These are phyloP conservation scores for Rhipidura dahli DNA, from an alignment of 2,113 vertebrate species.

Conservation along the genomic window DNA sequence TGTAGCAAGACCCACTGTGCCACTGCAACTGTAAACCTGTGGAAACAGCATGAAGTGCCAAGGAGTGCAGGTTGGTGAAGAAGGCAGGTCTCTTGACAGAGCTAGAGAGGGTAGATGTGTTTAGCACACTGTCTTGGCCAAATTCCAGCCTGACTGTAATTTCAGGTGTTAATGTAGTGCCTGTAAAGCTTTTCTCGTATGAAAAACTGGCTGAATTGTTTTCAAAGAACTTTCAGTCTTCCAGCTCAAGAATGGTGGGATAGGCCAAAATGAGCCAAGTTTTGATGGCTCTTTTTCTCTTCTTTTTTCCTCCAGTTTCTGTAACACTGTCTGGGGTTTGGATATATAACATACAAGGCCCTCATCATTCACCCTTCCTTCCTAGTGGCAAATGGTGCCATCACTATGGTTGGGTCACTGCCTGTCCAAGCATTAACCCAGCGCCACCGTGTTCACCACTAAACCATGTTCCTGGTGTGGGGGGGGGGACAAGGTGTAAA, in stretches of 20 bases:
- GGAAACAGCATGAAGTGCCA: neutral
- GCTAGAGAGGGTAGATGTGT: neutral
- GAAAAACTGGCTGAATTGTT: neutral
- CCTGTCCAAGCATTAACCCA: neutral
- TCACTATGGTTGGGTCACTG: accelerated
- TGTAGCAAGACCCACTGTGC: neutral
- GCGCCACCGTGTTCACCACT: neutral
- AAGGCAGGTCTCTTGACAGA: neutral
- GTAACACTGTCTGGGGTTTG: neutral
- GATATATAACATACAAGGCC: neutral
- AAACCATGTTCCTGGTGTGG: neutral
- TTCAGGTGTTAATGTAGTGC: neutral
- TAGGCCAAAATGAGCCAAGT: neutral
- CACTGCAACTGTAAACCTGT: neutral
- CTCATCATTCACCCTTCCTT: neutral
- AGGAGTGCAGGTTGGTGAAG: neutral
- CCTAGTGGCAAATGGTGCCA: neutral
- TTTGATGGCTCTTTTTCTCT: neutral
- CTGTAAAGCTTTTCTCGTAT: neutral
- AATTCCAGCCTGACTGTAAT: neutral
- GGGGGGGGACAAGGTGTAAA: no score
- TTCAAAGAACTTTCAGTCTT: neutral
- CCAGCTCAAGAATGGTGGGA: neutral
- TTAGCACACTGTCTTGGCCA: neutral
- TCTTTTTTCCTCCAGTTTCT: neutral